phyloP scores from a whole-genome alignment of 2,888 invertebrate genomes.

The Elysia crispata region DNA sequence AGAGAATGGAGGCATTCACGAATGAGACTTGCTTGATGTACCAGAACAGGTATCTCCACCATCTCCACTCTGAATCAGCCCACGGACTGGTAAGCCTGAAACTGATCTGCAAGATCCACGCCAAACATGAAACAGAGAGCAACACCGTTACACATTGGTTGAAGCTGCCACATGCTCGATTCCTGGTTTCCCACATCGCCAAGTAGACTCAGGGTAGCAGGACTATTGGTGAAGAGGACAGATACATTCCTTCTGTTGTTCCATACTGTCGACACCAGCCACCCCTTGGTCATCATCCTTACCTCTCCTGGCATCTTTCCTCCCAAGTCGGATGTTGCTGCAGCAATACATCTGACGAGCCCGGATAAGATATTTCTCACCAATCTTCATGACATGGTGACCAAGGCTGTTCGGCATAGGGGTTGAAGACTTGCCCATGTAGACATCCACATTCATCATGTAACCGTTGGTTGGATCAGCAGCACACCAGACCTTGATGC shows the following conservation, averaged over 20 bases:
- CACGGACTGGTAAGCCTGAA: constrained; percentile 40
- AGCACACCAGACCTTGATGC: constrained; percentile 38
- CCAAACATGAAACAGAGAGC: constrained; percentile 34
- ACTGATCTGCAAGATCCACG: constrained; percentile 40
- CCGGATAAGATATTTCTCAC: constrained; percentile 15
- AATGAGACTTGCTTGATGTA: constrained; percentile 27
- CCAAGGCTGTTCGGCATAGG: constrained; percentile 27
- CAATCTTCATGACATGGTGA: constrained; percentile 17
- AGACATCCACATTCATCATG: constrained; percentile 37
- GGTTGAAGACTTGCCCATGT: constrained; percentile 16
- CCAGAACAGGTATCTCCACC: constrained; percentile 47
- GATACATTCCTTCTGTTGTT: constrained; percentile 46
- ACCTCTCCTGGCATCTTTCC: constrained; percentile 40
- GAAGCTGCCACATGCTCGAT: not conserved
- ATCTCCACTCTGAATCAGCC: constrained; percentile 32
- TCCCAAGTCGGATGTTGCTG: constrained; percentile 38
- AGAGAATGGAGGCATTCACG: constrained; percentile 41
- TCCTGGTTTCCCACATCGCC: constrained; percentile 23
- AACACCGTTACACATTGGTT: not conserved
- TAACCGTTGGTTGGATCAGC: constrained; percentile 34
- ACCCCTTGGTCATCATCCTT: constrained; percentile 36
- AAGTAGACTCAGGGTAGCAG: not conserved
- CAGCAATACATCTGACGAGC: constrained; percentile 32
- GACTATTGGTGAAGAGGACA: constrained; percentile 35
- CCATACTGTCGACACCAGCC: constrained; percentile 42